Evolutionary conservation across 2,888 invertebrate genomes (phyloP).

Genomic region (Caenorhabditis zanzibari): DNA sequence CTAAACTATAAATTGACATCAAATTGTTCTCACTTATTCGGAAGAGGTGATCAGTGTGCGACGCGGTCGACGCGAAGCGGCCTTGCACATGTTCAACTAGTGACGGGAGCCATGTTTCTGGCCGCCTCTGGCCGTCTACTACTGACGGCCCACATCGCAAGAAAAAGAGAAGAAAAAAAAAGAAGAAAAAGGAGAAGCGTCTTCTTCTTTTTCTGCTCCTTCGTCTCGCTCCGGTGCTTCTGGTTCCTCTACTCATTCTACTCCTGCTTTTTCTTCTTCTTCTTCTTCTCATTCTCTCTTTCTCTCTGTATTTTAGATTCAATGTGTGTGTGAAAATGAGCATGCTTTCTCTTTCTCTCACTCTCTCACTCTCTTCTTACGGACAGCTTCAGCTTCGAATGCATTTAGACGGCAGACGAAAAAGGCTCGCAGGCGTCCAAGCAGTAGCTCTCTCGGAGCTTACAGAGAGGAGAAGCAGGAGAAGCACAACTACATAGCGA

Average conservation of each 20-base stretch:
- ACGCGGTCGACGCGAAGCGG: conserved; percentile 56
- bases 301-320: conserved; percentile 11
- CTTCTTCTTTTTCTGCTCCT: conserved; percentile 46
- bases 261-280: conserved; percentile 32
- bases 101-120: conserved; percentile 58
- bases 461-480: conserved; percentile 14
- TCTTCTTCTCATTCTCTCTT: conserved; percentile 30
- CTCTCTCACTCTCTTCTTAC: conserved; percentile 27
- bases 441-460: conserved; percentile 26
- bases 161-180: conserved; percentile 38
- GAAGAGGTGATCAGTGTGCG: conserved; percentile 55
- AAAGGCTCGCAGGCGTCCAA: conserved; percentile 38
- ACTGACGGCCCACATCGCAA: conserved; percentile 52
- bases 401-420: conserved; percentile 55
- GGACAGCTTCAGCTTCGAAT: conserved; percentile 55
- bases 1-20: conserved; percentile 16
- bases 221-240: conserved; percentile 48
- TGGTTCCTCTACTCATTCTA: conserved; percentile 31
- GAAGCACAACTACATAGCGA: conserved; percentile 56
- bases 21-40: conserved; percentile 38
- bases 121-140: conserved; percentile 44
- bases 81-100: conserved; percentile 56
- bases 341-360: conserved; percentile 36
- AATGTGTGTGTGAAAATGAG: conserved; percentile 40
- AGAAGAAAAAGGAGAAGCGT: conserved; percentile 29